These are phyloP conservation scores for Rhaphigaster nebulosa DNA, from an alignment of 2,888 invertebrate species.

Conservation along the genomic window DNA sequence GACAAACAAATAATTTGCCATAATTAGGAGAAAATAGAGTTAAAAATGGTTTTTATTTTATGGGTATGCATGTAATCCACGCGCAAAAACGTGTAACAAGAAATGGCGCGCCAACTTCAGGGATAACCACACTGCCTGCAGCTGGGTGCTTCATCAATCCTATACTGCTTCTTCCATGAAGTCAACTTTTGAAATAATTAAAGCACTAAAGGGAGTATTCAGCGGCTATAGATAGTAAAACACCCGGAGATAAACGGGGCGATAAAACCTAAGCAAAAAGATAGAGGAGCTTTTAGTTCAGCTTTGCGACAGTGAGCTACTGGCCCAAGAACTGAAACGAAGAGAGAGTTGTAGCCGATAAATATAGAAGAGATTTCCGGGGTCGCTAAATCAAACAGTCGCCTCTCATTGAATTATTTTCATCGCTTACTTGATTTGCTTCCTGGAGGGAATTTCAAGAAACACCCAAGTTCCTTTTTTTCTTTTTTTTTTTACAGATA, in stretches of 20 bases:
- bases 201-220: background rate
- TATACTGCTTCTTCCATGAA: background rate
- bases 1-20: too few species aligned
- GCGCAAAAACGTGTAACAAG: too few species aligned
- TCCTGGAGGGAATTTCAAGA: background rate
- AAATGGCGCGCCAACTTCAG: too few species aligned
- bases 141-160: too few species aligned
- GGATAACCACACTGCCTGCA: too few species aligned
- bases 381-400: background rate
- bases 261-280: slow-evolving; percentile 34
- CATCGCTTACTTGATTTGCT: slow-evolving; percentile 14
- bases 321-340: background rate
- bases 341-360: slow-evolving; percentile 15
- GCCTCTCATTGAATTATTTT: slow-evolving; percentile 35
- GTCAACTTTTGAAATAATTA: background rate
- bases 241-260: background rate
- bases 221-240: background rate
- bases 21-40: too few species aligned
- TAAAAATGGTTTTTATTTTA: too few species aligned
- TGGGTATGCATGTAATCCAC: too few species aligned
- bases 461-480: background rate
- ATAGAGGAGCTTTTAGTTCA: background rate
- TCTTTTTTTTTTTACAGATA: background rate
- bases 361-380: slow-evolving; percentile 10
- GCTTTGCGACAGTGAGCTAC: background rate